Evolutionary conservation across 2,888 invertebrate genomes (phyloP).

Genomic region (Encarsia formosa): DNA sequence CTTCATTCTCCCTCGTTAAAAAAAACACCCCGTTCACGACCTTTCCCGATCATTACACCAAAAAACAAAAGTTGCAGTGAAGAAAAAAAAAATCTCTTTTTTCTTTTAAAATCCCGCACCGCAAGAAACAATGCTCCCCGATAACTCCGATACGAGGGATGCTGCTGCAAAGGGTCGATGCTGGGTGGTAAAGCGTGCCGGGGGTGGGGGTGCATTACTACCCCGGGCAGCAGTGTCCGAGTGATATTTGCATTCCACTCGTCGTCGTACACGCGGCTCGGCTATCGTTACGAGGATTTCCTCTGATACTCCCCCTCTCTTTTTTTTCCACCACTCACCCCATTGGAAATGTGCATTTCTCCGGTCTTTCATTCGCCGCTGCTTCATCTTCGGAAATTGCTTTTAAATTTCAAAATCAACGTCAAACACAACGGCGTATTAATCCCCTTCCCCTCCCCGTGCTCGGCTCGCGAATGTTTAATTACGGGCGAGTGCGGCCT

Average conservation of each 20-base stretch:
- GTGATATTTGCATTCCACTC: constrained; percentile 50
- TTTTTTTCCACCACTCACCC: not conserved
- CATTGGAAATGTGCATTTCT: constrained; percentile 19
- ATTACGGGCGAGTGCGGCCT: constrained; percentile 1
- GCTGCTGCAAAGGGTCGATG: too few relatives aligned
- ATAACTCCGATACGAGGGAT: too few relatives aligned
- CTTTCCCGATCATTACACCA: too few relatives aligned
- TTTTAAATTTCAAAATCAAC: constrained; percentile 18
- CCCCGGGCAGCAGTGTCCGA: constrained; percentile 45
- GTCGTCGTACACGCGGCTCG: constrained; percentile 33
- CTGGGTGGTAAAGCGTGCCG: too few relatives aligned
- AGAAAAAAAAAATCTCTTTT: too few relatives aligned
- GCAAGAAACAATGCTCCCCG: too few relatives aligned
- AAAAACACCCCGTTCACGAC: too few relatives aligned
- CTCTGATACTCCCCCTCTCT: not conserved
- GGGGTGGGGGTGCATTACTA: constrained; percentile 30
- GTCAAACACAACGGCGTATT: not conserved
- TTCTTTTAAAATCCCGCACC: too few relatives aligned
- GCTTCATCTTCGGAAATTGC: constrained; percentile 4
- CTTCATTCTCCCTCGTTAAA: too few relatives aligned
- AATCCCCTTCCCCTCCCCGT: not conserved
- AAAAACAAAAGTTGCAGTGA: too few relatives aligned
- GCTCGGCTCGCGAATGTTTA: constrained; percentile 10
- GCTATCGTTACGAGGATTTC: constrained; percentile 27
- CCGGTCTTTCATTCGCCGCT: constrained; percentile 10